Evolutionary conservation across 2,797 vertebrate genomes (phyloP), one percentile per base, ranked within the genome.

Genomic region (Sciurus carolinensis): DNA sequence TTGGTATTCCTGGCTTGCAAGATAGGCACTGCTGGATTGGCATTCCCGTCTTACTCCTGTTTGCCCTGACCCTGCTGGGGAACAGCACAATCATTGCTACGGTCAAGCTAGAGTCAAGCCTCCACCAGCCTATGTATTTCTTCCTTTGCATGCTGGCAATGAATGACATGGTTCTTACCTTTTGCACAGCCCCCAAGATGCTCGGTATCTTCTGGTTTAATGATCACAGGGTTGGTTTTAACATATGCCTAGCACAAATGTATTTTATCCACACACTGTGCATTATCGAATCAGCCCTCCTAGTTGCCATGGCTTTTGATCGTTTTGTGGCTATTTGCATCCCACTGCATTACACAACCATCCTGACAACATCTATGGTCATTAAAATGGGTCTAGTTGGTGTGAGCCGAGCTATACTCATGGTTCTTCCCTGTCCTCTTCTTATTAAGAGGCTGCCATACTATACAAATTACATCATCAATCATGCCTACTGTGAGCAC

Each of bases 271-370:
- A 99, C 93, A 99, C 99, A 89, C 98, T 99, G 87, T 99, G 98
- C 4, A 99, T 99, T 0, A 85, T 99, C 28, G 99, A 99, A 91
- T 99, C 99, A 0, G 98, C 99, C 2, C 81, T 99, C 85, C 97
- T 99, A 39, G 95, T 99, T 77, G 98, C 98, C 4, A 99, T 99
- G 99, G 99, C 99, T 1, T 95, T 99, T 93, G 99, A 99, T 94
- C 98, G 98, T 4, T 99, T 98, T 62, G 97, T 98, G 24, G 99
- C 99, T 85, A 98, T 98, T 73, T 97, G 97, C 26, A 76, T 96
- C 17, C 98, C 98, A 1, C 15, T 98, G 22, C 67, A 0, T 9
- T 97, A 98, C 14, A 28, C 98, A 94, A 98, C 98, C 11, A 97
- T 97, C 18, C 87, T 99, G 83, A 99, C 99, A 57, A 98, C 98